Evolutionary conservation across 2,113 vertebrate genomes (phyloP), one percentile per base, ranked within the genome.

Genomic region (Hippocampus abdominalis): DNA sequence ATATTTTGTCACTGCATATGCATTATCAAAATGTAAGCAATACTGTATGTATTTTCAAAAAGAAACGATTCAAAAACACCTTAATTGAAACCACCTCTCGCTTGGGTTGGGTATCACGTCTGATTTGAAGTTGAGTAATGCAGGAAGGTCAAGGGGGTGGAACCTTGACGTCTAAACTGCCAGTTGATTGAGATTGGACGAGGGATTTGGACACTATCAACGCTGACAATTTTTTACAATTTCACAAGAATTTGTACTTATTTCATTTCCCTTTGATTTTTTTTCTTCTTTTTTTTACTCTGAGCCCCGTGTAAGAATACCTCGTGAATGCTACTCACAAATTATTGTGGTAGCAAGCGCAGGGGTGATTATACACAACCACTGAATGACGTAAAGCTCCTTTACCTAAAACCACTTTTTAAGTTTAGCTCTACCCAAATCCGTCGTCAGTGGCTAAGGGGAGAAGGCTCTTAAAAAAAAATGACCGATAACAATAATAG

Each of bases 221-320:
- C 90, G 89, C 96, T 98, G 95, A 97, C 96, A 98, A 98, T 98
- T 98, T 98, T 48, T 98, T 94, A 95, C 92, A 91, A 85, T 94
- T 94, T 94, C 93, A 93, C 93, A 96, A 94, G 94, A 96, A 97
- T 98, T 96, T 96, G 93, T 95, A 96, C 96, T 96, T 94, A 96
- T 96, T 95, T 92, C 81, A 82, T 83, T 75, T 68, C 81, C 82
- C 84, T 88, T 88, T 88, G 84, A 88, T 90, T 90, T 88, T 70
- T 85, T 77, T 78, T 53, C 25, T 1, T 23, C 2, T 12, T 12
- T 23, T 3, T 23, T 75, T 51, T 59, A 73, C 81, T 93, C 91
- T 92, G 93, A 93, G 93, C 91, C 94, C 94, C 94, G 94, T 95
- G 95, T 95, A 95, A 94, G 94, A 94, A 95, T 92, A 87, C 90